Evolutionary conservation across 2,797 vertebrate genomes (phyloP).

Genomic region (Sylvia borin): DNA sequence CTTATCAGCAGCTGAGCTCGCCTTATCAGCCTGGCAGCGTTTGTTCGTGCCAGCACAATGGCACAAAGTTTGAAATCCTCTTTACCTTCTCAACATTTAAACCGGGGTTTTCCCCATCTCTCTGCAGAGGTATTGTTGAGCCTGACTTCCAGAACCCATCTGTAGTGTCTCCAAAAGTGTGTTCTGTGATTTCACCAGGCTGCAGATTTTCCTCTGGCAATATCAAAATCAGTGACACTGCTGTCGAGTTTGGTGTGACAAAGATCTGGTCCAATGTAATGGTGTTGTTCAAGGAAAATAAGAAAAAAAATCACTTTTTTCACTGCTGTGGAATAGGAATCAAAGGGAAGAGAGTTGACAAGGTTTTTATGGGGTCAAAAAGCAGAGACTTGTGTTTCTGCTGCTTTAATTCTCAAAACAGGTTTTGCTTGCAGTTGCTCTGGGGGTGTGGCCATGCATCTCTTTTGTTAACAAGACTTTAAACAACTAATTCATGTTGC

Average conservation of each 20-base stretch:
- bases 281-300: neutral
- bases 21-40: neutral
- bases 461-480: constrained; percentile 23
- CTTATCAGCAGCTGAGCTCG: neutral
- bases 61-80: neutral
- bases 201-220: neutral
- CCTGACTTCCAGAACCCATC: neutral
- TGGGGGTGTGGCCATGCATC: constrained; percentile 15
- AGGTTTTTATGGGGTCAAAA: neutral
- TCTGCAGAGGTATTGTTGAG: neutral
- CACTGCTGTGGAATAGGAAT: accelerated
- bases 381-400: neutral
- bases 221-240: neutral
- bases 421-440: constrained; percentile 44
- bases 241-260: neutral
- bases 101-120: neutral
- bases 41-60: neutral
- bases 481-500: neutral
- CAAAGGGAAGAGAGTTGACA: neutral
- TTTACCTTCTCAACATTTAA: neutral
- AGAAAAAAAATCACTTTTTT: neutral
- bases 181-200: neutral
- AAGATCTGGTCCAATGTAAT: neutral
- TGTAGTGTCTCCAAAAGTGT: neutral
- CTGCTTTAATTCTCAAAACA: constrained; percentile 27